Evolutionary conservation across 2,888 invertebrate genomes (phyloP).

Genomic region (Dioctria rufipes): DNA sequence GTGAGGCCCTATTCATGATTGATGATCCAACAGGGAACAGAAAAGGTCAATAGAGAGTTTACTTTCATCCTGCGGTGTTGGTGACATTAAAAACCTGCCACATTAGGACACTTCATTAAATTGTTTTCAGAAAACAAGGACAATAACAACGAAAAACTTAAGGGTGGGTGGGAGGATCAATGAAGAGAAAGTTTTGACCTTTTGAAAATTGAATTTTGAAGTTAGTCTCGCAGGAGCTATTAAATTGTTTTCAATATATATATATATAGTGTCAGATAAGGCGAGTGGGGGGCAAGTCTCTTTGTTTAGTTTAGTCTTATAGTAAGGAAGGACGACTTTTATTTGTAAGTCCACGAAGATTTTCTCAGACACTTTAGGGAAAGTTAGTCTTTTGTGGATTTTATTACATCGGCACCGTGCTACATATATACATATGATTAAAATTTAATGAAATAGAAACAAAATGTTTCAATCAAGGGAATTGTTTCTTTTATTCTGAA

Average conservation of each 20-base stretch:
- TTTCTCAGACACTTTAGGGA: not conserved
- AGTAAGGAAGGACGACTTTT: not conserved
- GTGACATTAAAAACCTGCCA: slow-evolving; percentile 25
- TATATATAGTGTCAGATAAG: too few species aligned
- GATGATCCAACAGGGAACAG: not conserved
- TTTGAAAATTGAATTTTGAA: slow-evolving; percentile 38
- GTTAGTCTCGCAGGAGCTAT: slow-evolving; percentile 40
- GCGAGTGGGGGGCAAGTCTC: not conserved
- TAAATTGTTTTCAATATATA: not conserved
- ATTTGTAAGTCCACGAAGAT: not conserved
- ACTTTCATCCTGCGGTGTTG: not conserved
- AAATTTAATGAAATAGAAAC: not conserved
- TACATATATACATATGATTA: not conserved
- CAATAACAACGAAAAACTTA: not conserved
- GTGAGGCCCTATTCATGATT: not conserved
- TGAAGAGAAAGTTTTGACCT: slow-evolving; percentile 30
- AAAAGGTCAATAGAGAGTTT: not conserved
- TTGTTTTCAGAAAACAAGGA: slow-evolving; percentile 32
- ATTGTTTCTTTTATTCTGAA: not conserved
- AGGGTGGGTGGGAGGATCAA: not conserved
- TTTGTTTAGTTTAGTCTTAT: not conserved
- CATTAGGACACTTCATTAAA: slow-evolving; percentile 44
- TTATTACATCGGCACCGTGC: not conserved
- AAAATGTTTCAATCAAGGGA: not conserved
- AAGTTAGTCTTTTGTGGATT: not conserved